A percentile compares a stretch with the other conserved stretches of the same genome.
phyloP scores from a whole-genome alignment of 2,888 invertebrate genomes.

The Microctonus hyperodae region DNA sequence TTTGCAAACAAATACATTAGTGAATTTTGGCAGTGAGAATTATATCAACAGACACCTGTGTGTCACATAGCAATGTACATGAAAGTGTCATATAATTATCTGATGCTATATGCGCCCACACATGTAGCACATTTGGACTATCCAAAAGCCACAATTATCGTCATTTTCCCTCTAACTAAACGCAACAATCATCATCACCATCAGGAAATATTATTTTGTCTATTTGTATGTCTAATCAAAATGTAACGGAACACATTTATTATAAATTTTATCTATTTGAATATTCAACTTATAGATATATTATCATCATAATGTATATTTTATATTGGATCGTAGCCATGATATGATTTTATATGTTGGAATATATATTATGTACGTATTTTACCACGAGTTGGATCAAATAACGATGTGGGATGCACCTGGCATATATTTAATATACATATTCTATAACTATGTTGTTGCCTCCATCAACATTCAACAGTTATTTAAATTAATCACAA shows the following conservation, averaged over 20 bases:
- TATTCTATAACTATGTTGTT: neutral
- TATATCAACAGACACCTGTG: slow-evolving; percentile 51
- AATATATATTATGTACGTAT: neutral
- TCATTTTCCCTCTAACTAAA: neutral
- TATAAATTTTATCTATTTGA: neutral
- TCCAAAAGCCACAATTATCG: neutral
- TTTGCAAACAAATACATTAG: too few relatives aligned
- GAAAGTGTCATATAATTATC: slow-evolving; percentile 50
- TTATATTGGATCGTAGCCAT: neutral
- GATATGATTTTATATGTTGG: neutral
- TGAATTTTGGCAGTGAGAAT: slow-evolving; percentile 48
- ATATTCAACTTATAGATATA: neutral
- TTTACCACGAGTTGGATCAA: neutral
- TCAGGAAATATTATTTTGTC: neutral
- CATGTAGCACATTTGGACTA: slow-evolving; percentile 14
- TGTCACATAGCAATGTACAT: slow-evolving; percentile 47
- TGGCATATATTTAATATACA: neutral
- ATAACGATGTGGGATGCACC: slow-evolving; percentile 3
- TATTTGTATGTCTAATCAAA: neutral
- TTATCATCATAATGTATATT: too few relatives aligned
- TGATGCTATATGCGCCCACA: slow-evolving; percentile 45
- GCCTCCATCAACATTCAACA: neutral
- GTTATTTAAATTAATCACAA: neutral
- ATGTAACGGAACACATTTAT: neutral
- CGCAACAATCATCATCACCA: neutral